These are phyloP conservation scores for Phenacoccus solenopsis DNA, from an alignment of 1,140 invertebrate genomes.

Conservation along the genomic window DNA sequence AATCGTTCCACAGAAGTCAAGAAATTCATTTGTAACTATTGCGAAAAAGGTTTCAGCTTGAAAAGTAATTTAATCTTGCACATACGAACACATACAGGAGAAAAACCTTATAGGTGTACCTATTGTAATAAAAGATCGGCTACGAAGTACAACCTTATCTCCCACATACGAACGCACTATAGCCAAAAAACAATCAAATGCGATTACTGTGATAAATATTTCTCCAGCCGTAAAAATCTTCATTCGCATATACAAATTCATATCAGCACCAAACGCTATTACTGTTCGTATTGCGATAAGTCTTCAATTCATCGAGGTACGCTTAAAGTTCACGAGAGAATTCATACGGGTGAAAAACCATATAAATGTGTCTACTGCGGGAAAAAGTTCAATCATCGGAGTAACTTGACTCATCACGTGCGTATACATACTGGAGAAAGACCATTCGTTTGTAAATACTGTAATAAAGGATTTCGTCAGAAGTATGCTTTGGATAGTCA, in stretches of 20 bases:
- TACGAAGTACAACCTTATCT: constrained; percentile 18
- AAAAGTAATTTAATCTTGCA: constrained; percentile 80
- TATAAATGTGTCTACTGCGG: too few species aligned
- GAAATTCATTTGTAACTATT: constrained; percentile 31
- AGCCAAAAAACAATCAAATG: constrained; percentile 66
- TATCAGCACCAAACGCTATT: constrained; percentile 23
- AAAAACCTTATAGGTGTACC: constrained; percentile 42
- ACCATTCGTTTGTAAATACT: constrained; percentile 20
- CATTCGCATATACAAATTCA: constrained; percentile 21
- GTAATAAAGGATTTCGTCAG: constrained; percentile 20
- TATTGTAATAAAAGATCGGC: constrained; percentile 45
- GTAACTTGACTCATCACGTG: neutral
- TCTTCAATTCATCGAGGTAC: constrained; percentile 51
- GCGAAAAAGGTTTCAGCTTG: constrained; percentile 74
- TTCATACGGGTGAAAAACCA: constrained; percentile 12
- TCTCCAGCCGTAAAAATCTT: constrained; percentile 37
- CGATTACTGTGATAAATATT: constrained; percentile 66
- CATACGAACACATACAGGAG: constrained; percentile 57
- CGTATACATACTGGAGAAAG: neutral
- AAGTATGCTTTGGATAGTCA: constrained; percentile 9
- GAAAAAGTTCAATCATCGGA: too few species aligned
- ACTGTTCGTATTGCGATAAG: constrained; percentile 21
- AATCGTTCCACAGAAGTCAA: neutral
- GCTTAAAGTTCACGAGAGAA: constrained; percentile 34
- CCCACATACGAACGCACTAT: constrained; percentile 45